Base-by-base conservation (phyloP, 1,140 invertebrate genomes). In the Caenorhabditis inopinata region DNA sequence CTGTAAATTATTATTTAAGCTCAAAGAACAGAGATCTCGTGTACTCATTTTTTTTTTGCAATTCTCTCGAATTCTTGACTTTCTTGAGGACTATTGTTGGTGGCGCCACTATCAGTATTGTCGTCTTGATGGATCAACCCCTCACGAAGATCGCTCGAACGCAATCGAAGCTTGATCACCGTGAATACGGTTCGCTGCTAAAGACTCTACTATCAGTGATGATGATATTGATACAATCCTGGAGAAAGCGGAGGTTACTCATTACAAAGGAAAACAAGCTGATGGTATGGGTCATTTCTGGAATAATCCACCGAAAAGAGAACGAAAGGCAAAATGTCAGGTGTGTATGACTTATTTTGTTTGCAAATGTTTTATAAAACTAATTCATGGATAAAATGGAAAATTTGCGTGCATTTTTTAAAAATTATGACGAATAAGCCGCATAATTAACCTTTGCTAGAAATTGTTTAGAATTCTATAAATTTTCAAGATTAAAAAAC, bases 161-260 rank as follows among this genome's bases (percentile, higher is more conserved):
- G 94, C 96, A 87, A 99, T 99, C 80, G 94, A 97, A 86, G 96
- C 96, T 93, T 99, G 23, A 97, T 99, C 25, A 98, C 96, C 0
- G 97, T 99, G 85, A 98, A 99, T 86, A 98, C 97, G 0, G 96
- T 99, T 99, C 89, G 95, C 96, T 7, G 96, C 95, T 0, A 99
- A 98, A 89, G 97, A 99, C 85, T 95, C 94, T 0, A 96, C 95
- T 83, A 95, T 99, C 35, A 98, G 96, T 0, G 97, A 99, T 86
- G 96, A 98, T 86, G 96, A 99, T 86, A 98, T 99, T 84, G 97
- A 99, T 85, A 92, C 92, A 0, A 97, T 99, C 86, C 88, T 99
- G 46, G 92, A 93, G 83, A 94, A 86, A 95, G 96, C 53, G 6
- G 96, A 98, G 90, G 91, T 85, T 14, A 88, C n/a, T n/a, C n/a